A percentile compares a stretch with the other conserved stretches of the same genome.
Evolutionary conservation across 2,113 vertebrate genomes (phyloP).

Genomic region (Ranitomeya imitator): DNA sequence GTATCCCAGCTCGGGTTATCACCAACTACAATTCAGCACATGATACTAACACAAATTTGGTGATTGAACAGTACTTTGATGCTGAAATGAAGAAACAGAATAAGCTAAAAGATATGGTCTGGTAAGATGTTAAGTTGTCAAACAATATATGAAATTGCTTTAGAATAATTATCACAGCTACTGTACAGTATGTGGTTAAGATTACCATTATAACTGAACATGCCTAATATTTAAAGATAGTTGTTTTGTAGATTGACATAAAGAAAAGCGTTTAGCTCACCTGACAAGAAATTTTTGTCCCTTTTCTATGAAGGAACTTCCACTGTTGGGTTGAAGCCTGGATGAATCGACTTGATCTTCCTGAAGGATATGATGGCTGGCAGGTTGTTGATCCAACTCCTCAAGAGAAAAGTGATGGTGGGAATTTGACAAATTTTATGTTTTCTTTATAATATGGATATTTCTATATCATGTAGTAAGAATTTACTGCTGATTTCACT

Average conservation of each 20-base stretch:
- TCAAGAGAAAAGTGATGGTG: constrained; percentile 89
- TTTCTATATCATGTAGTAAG: too few species aligned
- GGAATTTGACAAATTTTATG: background rate
- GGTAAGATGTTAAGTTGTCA: constrained; percentile 70
- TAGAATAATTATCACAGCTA: background rate
- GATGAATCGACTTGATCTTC: constrained; percentile 86
- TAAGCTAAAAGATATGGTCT: constrained; percentile 80
- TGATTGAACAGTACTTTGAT: constrained; percentile 80
- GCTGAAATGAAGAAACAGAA: constrained; percentile 69
- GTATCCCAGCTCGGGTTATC: constrained; percentile 75
- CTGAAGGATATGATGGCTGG: constrained; percentile 80
- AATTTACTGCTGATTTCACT: too few species aligned
- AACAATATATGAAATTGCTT: background rate
- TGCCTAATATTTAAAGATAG: background rate
- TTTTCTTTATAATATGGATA: background rate
- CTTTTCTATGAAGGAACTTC: constrained; percentile 81
- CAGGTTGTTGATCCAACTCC: constrained; percentile 92
- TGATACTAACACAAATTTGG: constrained; percentile 83
- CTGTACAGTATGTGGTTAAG: background rate
- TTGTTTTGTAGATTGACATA: background rate
- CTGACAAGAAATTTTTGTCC: background rate
- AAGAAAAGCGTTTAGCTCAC: background rate
- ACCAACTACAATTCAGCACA: constrained; percentile 82
- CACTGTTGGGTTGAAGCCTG: constrained; percentile 94
- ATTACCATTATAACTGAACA: background rate